phyloP scores from a whole-genome alignment of 2,888 invertebrate species.

The Epirrhoe alternata region DNA sequence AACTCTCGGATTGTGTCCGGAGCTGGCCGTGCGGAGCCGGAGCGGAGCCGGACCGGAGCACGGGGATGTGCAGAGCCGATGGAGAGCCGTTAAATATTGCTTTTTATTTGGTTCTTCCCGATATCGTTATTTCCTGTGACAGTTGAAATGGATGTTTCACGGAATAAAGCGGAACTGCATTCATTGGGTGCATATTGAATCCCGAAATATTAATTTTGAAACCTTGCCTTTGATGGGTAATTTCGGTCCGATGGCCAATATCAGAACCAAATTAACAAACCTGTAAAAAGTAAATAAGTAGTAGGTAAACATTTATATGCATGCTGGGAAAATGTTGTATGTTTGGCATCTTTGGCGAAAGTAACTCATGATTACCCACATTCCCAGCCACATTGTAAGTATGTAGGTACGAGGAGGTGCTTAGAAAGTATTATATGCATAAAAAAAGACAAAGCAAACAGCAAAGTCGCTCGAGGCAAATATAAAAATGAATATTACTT shows the following conservation, averaged over 20 bases:
- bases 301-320: too few relatives aligned
- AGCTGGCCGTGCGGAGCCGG: not conserved
- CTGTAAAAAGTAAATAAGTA: too few relatives aligned
- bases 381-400: too few relatives aligned
- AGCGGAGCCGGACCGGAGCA: not conserved
- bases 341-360: too few relatives aligned
- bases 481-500: not conserved
- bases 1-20: slow-evolving; percentile 4
- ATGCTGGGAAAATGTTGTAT: too few relatives aligned
- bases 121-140: slow-evolving; percentile 23
- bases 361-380: too few relatives aligned
- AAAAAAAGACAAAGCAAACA: not conserved
- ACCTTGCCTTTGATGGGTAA: not conserved
- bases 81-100: slow-evolving; percentile 14
- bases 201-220: slow-evolving; percentile 4
- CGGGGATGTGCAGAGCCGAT: not conserved
- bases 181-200: slow-evolving; percentile 13
- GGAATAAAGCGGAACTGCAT: slow-evolving; percentile 5
- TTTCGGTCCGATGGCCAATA: not conserved
- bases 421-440: not conserved
- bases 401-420: too few relatives aligned
- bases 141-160: slow-evolving; percentile 19
- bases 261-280: not conserved
- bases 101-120: slow-evolving; percentile 20
- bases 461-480: not conserved